Conservation (phyloP, 53 echinoderm and acorn worm species). For the Patiria pectinifera region DNA sequence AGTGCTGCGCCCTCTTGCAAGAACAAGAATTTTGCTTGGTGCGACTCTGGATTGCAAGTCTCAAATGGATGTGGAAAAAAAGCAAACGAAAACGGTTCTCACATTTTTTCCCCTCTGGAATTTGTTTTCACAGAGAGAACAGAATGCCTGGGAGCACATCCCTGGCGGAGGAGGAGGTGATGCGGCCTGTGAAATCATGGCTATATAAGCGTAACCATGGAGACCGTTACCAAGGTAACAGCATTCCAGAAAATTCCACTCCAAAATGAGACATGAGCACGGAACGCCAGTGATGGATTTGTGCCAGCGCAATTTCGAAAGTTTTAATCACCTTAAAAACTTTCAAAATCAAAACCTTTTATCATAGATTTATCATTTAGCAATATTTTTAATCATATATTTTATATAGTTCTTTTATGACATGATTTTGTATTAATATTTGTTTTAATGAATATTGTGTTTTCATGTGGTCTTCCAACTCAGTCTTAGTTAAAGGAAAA, state of each 20-base stretch:
- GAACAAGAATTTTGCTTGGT: no score
- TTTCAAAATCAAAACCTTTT: background rate
- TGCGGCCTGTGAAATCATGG: slow-evolving; percentile 12
- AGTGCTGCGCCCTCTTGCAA: no score
- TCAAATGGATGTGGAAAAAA: no score
- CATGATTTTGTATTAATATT: background rate
- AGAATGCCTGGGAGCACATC: slow-evolving; percentile 16
- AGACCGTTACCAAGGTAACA: background rate
- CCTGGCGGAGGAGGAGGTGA: slow-evolving; percentile 1
- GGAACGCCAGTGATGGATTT: background rate
- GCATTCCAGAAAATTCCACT: background rate
- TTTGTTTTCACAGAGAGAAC: background rate
- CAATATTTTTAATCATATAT: slow-evolving; percentile 16
- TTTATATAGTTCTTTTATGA: background rate
- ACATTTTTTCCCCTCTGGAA: no score
- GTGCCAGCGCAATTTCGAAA: background rate
- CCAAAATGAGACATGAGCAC: background rate
- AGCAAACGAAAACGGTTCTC: no score
- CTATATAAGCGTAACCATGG: slow-evolving; percentile 11
- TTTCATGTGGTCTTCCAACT: background rate
- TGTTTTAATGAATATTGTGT: background rate
- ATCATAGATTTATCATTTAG: background rate
- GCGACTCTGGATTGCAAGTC: no score
- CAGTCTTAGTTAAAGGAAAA: background rate
- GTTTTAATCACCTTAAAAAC: background rate